Evolutionary conservation across 2,888 invertebrate genomes (phyloP), one percentile per base, ranked within the genome.

Genomic region (Netelia fuscicornis): DNA sequence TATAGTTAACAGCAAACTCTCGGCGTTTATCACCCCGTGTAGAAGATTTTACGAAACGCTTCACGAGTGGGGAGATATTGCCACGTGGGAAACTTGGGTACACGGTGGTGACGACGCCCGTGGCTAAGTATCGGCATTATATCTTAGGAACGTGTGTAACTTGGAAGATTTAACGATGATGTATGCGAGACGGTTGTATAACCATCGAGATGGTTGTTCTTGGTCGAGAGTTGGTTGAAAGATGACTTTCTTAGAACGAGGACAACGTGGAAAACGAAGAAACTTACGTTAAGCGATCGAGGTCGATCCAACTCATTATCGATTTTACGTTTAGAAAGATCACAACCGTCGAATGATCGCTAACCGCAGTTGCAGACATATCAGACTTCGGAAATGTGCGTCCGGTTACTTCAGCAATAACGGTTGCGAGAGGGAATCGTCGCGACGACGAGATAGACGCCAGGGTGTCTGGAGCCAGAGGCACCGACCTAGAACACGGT

Each of bases 391-490:
- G 10, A 48, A 48, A 37, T 37, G 37, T 37, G 8, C 37, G 37
- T 37, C 37, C 37, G 37, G 37, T 37, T 37, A 37, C 37, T 37
- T 37, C 37, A 6, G 6, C 37, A 37, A 37, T 37, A 37, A 48
- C 48, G 11, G 13, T 48, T 6, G 20, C 17, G 56, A 56, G 2
- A 8, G 20, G 8, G 20, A 20, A 58, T 58, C 58, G 58, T 58
- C 58, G 20, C 58, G 20, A 20, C 17, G 9, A 58, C 70, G 37
- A 54, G 60, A 64, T 25, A 44, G 90, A 89, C 89, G 89, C 90
- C 89, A 88, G 87, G 86, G 88, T 60, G 91, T 91, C 91, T 91
- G 91, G 91, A 90, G 90, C 91, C 91, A 68, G 60, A 70, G 78
- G 80, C 86, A 90, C 91, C 91, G 91, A 91, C 88, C 90, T 85